phyloP scores from a whole-genome alignment of 2,113 vertebrate species.

The Pseudopipra pipra region DNA sequence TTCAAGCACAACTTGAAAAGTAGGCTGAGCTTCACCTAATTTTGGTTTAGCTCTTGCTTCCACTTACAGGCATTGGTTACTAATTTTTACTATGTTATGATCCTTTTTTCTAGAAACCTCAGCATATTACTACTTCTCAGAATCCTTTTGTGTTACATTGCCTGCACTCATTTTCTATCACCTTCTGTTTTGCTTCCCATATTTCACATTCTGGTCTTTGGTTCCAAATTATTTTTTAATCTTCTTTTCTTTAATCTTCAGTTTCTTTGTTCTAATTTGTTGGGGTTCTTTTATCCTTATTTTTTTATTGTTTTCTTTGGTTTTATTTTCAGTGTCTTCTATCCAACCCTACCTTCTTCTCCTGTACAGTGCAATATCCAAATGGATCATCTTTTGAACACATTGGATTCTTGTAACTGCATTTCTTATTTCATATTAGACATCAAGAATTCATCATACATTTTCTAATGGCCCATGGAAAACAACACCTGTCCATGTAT shows the following conservation, averaged over 20 bases:
- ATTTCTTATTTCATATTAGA: neutral
- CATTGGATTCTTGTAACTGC: neutral
- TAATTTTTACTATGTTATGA: neutral
- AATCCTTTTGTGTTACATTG: neutral
- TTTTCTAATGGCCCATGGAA: neutral
- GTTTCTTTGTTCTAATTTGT: neutral
- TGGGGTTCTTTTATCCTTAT: neutral
- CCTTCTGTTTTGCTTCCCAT: neutral
- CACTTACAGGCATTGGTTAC: neutral
- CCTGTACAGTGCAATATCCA: neutral
- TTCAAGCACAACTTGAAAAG: neutral
- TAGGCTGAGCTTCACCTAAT: neutral
- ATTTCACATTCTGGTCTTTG: neutral
- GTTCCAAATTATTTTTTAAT: neutral
- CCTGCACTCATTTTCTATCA: neutral
- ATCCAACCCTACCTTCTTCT: neutral
- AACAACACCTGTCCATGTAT: neutral
- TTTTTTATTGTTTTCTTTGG: neutral
- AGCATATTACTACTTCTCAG: neutral
- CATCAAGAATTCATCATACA: neutral
- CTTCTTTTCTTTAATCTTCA: neutral
- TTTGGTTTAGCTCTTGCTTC: neutral
- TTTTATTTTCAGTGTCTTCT: neutral
- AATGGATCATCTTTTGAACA: neutral
- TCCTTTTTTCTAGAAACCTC: neutral